Evolutionary conservation across 2,797 vertebrate genomes (phyloP), one percentile per base, ranked within the genome.

Genomic region (Catostomus latipinnis): DNA sequence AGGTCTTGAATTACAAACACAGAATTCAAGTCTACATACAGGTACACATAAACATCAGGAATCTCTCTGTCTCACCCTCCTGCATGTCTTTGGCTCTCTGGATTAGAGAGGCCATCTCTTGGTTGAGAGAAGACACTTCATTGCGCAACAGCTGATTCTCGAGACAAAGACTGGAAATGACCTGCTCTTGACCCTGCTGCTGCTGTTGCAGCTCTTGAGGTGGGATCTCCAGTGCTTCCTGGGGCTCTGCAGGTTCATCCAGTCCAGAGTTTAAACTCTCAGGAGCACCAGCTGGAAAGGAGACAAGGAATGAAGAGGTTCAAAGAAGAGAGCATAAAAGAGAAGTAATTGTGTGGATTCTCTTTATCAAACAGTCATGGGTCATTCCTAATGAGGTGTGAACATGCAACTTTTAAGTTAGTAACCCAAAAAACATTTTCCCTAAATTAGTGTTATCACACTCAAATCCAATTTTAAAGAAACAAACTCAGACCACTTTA

Each of bases 71-170:
- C 77, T 74, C 90, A 97, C 98, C 98, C 84, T 97, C 96, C 86
- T 99, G 97, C 8, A 95, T 93, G 90, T 96, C 95, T 91, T 97
- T 98, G 80, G 96, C 95, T 84, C 96, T 95, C 88, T 98, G 97
- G 89, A 99, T 94, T 84, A 99, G 86, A 0, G 95, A 95, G 12
- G 96, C 97, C 96, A 99, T 97, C 92, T 99, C 98, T 89, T 98
- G 98, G 92, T 99, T 99, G 87, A 99, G 95, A 57, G 98, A 99
- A 1, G 95, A 92, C 82, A 99, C 97, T 87, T 99, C 98, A 65
- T 91, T 98, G 62, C 96, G 94, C 76, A 99, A 90, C 50, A 99
- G 93, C 76, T 99, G 97, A 89, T 99, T 99, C 91, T 99, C 98
- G 88, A 99, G 90, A 34, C 96, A 95, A 78, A 99, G 94, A 77